Evolutionary conservation across 2,888 invertebrate genomes (phyloP).

Genomic region (Tupiocoris notatus): DNA sequence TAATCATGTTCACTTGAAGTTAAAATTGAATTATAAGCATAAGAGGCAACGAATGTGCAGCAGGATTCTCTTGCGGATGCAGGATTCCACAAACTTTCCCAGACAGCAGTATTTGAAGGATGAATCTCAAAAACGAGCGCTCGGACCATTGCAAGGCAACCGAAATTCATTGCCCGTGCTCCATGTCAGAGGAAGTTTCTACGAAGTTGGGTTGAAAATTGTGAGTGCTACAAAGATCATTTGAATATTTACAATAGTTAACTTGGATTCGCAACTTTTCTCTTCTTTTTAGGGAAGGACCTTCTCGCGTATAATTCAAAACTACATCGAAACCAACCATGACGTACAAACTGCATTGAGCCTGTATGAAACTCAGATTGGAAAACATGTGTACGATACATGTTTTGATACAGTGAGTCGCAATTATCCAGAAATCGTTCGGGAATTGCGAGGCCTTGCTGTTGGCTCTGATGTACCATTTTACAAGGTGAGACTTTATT

Average conservation of each 20-base stretch:
- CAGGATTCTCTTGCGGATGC: not conserved
- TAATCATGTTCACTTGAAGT: no score
- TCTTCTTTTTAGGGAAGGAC: slow-evolving; percentile 67
- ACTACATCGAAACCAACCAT: slow-evolving; percentile 61
- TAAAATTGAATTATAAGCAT: no score
- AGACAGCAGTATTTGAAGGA: not conserved
- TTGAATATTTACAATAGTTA: not conserved
- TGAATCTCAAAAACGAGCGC: slow-evolving; percentile 10
- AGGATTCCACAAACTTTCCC: no score
- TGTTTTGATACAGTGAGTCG: slow-evolving; percentile 67
- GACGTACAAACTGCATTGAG: slow-evolving; percentile 56
- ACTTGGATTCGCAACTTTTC: no score
- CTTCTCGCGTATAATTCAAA: slow-evolving; percentile 70
- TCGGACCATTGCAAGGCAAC: not conserved
- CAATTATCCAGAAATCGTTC: slow-evolving; percentile 77
- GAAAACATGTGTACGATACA: slow-evolving; percentile 69
- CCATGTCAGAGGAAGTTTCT: slow-evolving; percentile 74
- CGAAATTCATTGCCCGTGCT: slow-evolving; percentile 72
- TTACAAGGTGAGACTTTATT: slow-evolving; percentile 69
- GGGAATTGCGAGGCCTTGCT: slow-evolving; percentile 78
- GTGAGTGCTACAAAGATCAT: slow-evolving; percentile 59
- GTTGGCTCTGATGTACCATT: slow-evolving; percentile 82
- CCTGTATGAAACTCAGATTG: slow-evolving; percentile 68
- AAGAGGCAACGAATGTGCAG: not conserved
- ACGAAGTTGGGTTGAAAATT: slow-evolving; percentile 82